Conservation (phyloP, 2,888 invertebrate genomes). For the Trimorus sp. region DNA sequence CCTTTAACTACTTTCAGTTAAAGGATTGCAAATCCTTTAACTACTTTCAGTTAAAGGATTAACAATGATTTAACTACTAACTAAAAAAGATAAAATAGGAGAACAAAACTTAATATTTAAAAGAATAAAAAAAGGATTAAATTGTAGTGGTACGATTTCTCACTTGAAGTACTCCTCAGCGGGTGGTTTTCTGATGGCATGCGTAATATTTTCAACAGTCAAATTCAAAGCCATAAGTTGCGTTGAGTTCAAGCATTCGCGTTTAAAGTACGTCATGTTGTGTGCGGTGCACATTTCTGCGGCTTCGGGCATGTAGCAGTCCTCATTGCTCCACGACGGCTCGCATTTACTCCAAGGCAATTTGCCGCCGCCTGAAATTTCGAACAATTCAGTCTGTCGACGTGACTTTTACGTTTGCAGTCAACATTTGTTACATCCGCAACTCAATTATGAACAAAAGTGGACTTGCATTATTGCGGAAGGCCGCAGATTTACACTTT, state of each 20-base stretch:
- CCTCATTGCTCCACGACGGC: slow-evolving; percentile 87
- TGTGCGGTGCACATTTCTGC: slow-evolving; percentile 84
- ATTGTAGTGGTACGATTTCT: not conserved
- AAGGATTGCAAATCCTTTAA: too few species aligned
- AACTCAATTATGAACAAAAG: too few species aligned
- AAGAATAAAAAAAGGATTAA: too few species aligned
- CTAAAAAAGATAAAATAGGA: too few species aligned
- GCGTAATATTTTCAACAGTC: slow-evolving; percentile 82
- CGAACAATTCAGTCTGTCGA: not conserved
- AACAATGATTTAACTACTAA: too few species aligned
- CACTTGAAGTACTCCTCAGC: slow-evolving; percentile 90
- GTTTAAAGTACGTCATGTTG: slow-evolving; percentile 86
- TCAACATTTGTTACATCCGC: too few species aligned
- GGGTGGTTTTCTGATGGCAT: slow-evolving; percentile 85
- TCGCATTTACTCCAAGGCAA: slow-evolving; percentile 89
- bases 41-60: too few species aligned
- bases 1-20: too few species aligned
- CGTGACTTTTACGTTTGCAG: too few species aligned
- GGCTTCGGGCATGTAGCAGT: slow-evolving; percentile 87
- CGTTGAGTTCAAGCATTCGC: slow-evolving; percentile 85
- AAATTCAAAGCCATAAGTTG: slow-evolving; percentile 82
- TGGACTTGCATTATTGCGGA: too few species aligned
- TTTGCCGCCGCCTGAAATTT: slow-evolving; percentile 74
- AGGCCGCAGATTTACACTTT: too few species aligned
- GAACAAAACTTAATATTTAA: too few species aligned